A percentile compares a stretch with the other conserved stretches of the same genome.
Evolutionary conservation across 2,113 vertebrate genomes (phyloP).

Genomic region (Erinaceus europaeus): DNA sequence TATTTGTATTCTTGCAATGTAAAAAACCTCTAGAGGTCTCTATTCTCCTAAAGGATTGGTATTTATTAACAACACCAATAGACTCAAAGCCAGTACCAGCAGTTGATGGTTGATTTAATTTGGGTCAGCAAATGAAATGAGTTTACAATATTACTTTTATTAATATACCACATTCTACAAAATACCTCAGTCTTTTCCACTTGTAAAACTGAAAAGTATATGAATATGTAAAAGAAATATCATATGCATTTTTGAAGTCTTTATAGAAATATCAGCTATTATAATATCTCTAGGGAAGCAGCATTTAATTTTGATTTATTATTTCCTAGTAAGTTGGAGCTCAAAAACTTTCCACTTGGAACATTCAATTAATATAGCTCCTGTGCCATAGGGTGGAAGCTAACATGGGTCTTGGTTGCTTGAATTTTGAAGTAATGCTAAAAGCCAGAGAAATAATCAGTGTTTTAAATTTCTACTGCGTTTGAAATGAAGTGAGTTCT

Average conservation of each 20-base stretch:
- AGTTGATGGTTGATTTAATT: not conserved
- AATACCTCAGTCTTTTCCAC: not conserved
- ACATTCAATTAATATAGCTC: not conserved
- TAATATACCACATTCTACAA: not conserved
- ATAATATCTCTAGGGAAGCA: not conserved
- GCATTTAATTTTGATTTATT: constrained; percentile 33
- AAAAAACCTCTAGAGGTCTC: not conserved
- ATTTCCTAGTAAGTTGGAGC: not conserved
- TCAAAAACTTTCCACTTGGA: not conserved
- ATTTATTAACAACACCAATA: not conserved
- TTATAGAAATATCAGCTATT: not conserved
- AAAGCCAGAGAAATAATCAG: not conserved
- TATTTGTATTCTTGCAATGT: not conserved
- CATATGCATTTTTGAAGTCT: not conserved
- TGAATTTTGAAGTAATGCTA: not conserved
- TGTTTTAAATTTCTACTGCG: not conserved
- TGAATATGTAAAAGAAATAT: not conserved
- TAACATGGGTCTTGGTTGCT: not conserved
- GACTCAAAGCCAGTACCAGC: not conserved
- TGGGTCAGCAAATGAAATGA: not conserved
- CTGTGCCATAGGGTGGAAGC: not conserved
- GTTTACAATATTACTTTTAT: not conserved
- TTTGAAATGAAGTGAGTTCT: not conserved
- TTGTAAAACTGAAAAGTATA: not conserved
- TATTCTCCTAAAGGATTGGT: not conserved